A percentile compares a stretch with the other conserved stretches of the same genome.
phyloP scores from a whole-genome alignment of 1,140 invertebrate species.

The Grapholita molesta region DNA sequence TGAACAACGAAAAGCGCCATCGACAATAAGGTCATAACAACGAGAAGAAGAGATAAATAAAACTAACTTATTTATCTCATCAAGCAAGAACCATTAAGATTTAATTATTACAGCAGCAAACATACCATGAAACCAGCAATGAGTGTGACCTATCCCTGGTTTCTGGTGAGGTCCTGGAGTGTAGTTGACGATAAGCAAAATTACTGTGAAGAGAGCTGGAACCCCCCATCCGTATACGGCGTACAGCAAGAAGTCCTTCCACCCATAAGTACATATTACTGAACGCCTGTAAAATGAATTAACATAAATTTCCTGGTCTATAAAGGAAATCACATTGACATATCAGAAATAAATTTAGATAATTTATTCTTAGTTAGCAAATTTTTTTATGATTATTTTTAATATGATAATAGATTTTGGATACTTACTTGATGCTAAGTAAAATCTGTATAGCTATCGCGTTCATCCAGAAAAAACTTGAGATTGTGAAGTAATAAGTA shows the following conservation, averaged over 20 bases:
- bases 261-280: conserved; percentile 36
- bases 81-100: background rate
- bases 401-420: background rate
- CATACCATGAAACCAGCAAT: conserved; percentile 65
- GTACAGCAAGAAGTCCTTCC: conserved; percentile 53
- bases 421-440: conserved; percentile 45
- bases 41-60: no score
- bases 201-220: conserved; percentile 39
- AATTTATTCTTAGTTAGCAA: no score
- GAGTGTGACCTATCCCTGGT: conserved; percentile 54
- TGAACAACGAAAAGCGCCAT: no score
- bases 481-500: conserved; percentile 54
- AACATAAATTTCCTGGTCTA: no score
- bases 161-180: conserved; percentile 47
- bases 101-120: conserved; percentile 10
- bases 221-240: conserved; percentile 58
- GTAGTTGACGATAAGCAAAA: conserved; percentile 51
- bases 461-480: conserved; percentile 64
- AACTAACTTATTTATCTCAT: no score
- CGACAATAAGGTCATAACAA: no score
- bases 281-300: conserved; percentile 46
- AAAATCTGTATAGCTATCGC: conserved; percentile 64
- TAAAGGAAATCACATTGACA: no score
- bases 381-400: no score
- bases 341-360: no score